Conservation (phyloP, 1,140 invertebrate species). For the Zaprionus taronus region DNA sequence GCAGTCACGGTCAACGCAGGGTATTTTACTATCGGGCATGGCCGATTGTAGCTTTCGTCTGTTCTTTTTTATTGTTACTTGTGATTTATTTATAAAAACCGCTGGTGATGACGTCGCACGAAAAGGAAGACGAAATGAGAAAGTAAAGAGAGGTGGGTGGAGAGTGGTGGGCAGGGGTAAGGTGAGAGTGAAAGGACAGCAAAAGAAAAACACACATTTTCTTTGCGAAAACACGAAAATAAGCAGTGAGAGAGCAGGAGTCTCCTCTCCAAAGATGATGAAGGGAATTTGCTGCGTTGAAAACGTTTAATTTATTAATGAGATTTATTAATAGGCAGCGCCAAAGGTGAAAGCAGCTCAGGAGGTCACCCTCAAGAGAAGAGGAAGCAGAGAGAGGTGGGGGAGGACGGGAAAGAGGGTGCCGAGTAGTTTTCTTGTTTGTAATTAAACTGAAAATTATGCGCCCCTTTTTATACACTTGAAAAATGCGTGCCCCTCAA, state of each 20-base stretch:
- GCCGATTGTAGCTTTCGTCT: not conserved
- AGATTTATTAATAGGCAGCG: slow-evolving; percentile 78
- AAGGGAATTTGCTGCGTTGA: slow-evolving; percentile 66
- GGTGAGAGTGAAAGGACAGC: not conserved
- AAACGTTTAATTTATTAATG: slow-evolving; percentile 82
- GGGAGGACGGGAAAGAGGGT: too few species aligned
- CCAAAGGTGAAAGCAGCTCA: slow-evolving; percentile 67
- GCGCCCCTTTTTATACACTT: slow-evolving; percentile 68
- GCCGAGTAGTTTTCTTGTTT: slow-evolving; percentile 29
- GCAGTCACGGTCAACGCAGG: too few species aligned
- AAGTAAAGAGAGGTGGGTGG: not conserved
- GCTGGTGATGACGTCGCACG: slow-evolving; percentile 46
- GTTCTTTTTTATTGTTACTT: slow-evolving; percentile 21
- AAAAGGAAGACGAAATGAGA: not conserved
- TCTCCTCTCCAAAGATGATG: slow-evolving; percentile 14
- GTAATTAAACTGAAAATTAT: slow-evolving; percentile 77
- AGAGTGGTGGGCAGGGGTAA: not conserved
- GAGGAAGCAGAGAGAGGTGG: not conserved
- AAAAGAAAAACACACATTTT: slow-evolving; percentile 12
- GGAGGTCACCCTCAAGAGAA: slow-evolving; percentile 26
- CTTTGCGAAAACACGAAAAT: slow-evolving; percentile 1
- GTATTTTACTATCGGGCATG: too few species aligned
- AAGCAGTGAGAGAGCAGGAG: not conserved
- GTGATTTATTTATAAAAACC: slow-evolving; percentile 48
- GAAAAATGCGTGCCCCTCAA: slow-evolving; percentile 32